A percentile compares a stretch with the other conserved stretches of the same genome.
phyloP scores from a whole-genome alignment of 30 jellyfish, hydroid and myxozoan species.

The Aurelia aurita region DNA sequence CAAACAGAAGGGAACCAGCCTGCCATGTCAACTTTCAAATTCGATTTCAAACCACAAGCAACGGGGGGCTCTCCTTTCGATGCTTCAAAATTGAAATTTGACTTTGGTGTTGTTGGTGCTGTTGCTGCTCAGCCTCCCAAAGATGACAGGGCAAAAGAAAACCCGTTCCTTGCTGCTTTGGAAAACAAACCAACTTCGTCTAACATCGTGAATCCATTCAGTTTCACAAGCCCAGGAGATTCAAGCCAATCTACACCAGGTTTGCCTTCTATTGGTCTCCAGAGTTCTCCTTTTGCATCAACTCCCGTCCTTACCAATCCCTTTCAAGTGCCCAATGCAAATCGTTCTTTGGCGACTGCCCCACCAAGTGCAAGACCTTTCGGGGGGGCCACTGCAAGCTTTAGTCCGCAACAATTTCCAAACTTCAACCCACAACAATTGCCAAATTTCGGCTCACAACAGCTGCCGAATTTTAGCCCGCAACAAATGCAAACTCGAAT shows the following conservation, averaged over 20 bases:
- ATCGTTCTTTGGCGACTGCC: too few relatives aligned
- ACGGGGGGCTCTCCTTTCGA: neutral
- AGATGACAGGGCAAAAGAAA: neutral
- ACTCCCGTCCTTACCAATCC: too few relatives aligned
- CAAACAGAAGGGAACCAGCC: neutral
- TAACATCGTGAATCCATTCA: constrained; percentile 36
- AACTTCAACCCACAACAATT: too few relatives aligned
- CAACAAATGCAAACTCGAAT: too few relatives aligned
- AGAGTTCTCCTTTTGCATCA: too few relatives aligned
- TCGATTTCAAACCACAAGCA: neutral
- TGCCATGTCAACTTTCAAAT: neutral
- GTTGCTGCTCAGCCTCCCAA: neutral
- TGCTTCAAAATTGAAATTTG: constrained; percentile 31
- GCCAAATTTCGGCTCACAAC: too few relatives aligned
- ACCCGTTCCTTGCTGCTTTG: constrained; percentile 52
- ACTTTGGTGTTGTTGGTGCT: constrained; percentile 7
- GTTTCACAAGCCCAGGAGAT: constrained; percentile 17
- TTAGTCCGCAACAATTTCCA: too few relatives aligned
- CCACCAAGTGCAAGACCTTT: too few relatives aligned
- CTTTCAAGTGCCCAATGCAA: too few relatives aligned
- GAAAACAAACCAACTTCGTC: constrained; percentile 23
- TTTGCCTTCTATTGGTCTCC: too few relatives aligned
- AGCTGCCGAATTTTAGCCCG: too few relatives aligned
- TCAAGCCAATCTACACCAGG: neutral
- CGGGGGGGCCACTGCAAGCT: too few relatives aligned